phyloP scores from a whole-genome alignment of 2,797 vertebrate genomes.

The Acrocephalus scirpaceus region DNA sequence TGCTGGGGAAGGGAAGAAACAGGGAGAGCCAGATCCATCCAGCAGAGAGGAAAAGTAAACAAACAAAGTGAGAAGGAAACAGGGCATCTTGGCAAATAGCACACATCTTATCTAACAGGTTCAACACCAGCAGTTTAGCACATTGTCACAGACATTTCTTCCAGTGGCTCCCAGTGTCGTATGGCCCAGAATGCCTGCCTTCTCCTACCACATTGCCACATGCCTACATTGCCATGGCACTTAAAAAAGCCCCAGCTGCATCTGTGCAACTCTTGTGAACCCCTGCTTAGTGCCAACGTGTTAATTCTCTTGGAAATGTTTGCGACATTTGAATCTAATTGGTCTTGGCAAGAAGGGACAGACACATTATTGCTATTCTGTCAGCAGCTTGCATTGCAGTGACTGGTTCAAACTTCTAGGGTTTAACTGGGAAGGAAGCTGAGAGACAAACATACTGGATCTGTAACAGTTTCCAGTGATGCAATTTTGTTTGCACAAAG shows the following conservation, averaged over 20 bases:
- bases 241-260: not conserved
- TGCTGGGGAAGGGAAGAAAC: not conserved
- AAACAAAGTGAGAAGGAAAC: not conserved
- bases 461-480: not conserved
- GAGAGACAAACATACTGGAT: not conserved
- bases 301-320: slow-evolving; percentile 9
- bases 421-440: not conserved
- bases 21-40: not conserved
- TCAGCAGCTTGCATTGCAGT: not conserved
- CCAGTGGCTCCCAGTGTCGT: not conserved
- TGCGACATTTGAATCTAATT: not conserved
- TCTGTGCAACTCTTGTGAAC: not conserved
- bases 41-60: not conserved
- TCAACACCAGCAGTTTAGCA: not conserved
- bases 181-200: not conserved
- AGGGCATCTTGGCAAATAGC: not conserved
- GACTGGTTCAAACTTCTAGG: not conserved
- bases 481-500: not conserved
- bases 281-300: not conserved
- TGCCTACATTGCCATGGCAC: not conserved
- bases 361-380: not conserved
- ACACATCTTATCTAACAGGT: not conserved
- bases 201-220: not conserved
- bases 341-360: not conserved
- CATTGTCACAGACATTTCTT: not conserved